A percentile compares a stretch with the other conserved stretches of the same genome.
Conservation (phyloP, 2,888 invertebrate genomes). For the Meiosimyza platycephala region DNA sequence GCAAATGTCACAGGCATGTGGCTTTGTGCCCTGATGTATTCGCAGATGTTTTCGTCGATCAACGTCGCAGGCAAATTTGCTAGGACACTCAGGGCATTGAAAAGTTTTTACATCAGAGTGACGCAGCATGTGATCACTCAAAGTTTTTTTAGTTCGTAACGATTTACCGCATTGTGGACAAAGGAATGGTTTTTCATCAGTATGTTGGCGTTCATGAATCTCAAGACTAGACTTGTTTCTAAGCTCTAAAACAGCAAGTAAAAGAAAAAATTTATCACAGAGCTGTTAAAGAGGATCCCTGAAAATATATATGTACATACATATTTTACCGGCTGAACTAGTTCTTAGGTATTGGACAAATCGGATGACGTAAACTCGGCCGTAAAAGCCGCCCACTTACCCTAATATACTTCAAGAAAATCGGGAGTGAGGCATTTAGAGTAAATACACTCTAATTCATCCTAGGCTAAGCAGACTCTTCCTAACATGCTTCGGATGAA, state of each 20-base stretch:
- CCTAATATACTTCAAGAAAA: too few relatives aligned
- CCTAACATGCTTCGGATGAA: too few relatives aligned
- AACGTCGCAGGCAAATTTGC: constrained; percentile 71
- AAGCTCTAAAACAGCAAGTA: constrained; percentile 63
- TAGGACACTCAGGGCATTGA: constrained; percentile 71
- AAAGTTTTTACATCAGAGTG: constrained; percentile 71
- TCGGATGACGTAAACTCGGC: too few relatives aligned
- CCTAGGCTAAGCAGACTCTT: too few relatives aligned
- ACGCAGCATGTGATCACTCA: constrained; percentile 71
- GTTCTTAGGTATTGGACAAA: too few relatives aligned
- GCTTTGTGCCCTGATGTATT: constrained; percentile 70
- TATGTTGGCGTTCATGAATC: constrained; percentile 70
- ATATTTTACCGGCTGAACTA: too few relatives aligned
- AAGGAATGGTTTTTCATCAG: constrained; percentile 70
- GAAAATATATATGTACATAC: neutral
- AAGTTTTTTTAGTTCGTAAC: constrained; percentile 69
- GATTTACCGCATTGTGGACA: constrained; percentile 72
- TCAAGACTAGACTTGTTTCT: constrained; percentile 70
- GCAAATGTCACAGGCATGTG: constrained; percentile 75
- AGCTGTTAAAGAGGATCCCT: too few relatives aligned
- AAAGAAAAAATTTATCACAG: neutral
- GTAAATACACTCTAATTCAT: too few relatives aligned
- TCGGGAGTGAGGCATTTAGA: too few relatives aligned
- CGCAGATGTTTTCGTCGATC: constrained; percentile 68
- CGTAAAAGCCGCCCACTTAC: too few relatives aligned